phyloP scores from a whole-genome alignment of 2,797 vertebrate species.

The Hirundo rustica region DNA sequence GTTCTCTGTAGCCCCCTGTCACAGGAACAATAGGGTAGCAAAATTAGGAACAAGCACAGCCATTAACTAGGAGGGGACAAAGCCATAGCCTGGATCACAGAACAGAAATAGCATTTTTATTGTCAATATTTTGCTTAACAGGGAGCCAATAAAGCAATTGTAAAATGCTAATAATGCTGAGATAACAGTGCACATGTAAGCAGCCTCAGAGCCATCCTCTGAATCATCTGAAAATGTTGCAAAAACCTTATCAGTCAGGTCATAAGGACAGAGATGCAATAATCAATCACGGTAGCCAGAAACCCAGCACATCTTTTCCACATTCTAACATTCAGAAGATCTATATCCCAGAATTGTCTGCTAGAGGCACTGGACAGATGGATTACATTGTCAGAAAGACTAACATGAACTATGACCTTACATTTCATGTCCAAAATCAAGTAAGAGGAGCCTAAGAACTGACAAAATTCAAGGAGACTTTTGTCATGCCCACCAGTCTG shows the following conservation, averaged over 20 bases:
- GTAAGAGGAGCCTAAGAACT: neutral
- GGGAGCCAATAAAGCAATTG: constrained; percentile 69
- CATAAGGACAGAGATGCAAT: constrained; percentile 5
- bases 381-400: constrained; percentile 13
- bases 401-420: neutral
- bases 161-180: constrained; percentile 51
- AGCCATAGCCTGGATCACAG: constrained; percentile 4
- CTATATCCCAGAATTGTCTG: neutral
- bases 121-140: constrained; percentile 75
- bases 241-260: neutral
- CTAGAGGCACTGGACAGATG: neutral
- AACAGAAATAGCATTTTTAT: constrained; percentile 73
- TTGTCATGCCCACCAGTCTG: accelerated
- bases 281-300: neutral
- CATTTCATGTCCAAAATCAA: neutral
- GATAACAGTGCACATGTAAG: constrained; percentile 41
- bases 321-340: neutral
- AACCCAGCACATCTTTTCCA: neutral
- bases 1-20: constrained; percentile 64
- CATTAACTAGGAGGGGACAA: constrained; percentile 61
- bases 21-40: constrained; percentile 61
- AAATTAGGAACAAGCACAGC: constrained; percentile 48
- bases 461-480: neutral
- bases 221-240: constrained; percentile 9
- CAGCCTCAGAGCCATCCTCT: neutral